Percentiles rank a stretch among this genome's conserved stretches.
Evolutionary conservation across 2,113 vertebrate species (phyloP).

Genomic region (Greenwoodochromis staneri): DNA sequence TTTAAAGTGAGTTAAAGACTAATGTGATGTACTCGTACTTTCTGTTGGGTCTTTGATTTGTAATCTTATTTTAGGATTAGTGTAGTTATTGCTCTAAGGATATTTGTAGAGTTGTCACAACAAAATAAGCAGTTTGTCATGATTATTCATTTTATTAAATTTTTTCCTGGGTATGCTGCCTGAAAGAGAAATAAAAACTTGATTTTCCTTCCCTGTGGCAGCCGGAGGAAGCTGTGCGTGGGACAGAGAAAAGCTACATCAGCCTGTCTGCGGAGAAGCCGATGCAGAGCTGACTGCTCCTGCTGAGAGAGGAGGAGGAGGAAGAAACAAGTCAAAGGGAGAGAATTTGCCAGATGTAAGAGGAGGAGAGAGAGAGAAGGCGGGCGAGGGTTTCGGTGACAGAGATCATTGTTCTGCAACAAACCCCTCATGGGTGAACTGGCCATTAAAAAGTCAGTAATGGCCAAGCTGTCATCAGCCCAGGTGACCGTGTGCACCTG

Average conservation of each 20-base stretch:
- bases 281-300: neutral
- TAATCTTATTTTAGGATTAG: neutral
- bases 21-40: neutral
- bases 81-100: neutral
- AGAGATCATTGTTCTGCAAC: conserved; percentile 30
- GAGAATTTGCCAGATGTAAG: neutral
- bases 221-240: neutral
- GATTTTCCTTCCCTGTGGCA: neutral
- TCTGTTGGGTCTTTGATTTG: neutral
- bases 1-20: neutral
- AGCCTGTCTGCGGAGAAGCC: neutral
- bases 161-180: neutral
- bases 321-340: neutral
- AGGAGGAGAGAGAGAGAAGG: neutral
- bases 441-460: neutral
- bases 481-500: conserved; percentile 24
- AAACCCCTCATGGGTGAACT: neutral
- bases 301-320: neutral
- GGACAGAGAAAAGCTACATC: neutral
- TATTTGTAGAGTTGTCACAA: neutral
- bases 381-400: neutral
- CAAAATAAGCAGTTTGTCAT: neutral
- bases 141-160: neutral
- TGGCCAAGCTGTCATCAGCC: conserved; percentile 15
- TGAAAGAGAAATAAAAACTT: neutral